Base-by-base conservation (phyloP, 2,888 invertebrate genomes). In the Habrosyne pyritoides region DNA sequence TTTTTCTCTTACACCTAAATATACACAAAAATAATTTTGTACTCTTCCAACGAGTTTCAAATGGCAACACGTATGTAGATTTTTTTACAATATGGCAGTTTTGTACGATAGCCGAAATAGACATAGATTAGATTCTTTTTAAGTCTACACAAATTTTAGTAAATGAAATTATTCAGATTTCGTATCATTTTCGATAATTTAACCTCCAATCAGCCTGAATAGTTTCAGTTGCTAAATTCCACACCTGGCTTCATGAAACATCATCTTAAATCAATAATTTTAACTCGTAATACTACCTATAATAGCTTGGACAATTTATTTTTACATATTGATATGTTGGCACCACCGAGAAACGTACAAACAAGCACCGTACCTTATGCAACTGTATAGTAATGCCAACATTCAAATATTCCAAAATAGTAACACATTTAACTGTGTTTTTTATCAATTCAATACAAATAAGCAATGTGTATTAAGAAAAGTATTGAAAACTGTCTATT, bases 11-110 rank as follows among this genome's bases (percentile, higher is more conserved):
- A 91, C 61, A 79, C 77, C 88, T 89, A 89, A 86, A 81, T 91
- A 90, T 92, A 89, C 89, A 91, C 89, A 91, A 92, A 87, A 91
- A 91, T 91, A 91, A 90, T 91, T 91, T 92, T 92, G 92, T 91
- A 92, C 92, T 92, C 91, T 90, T 82, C 74, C 78, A 86, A 86
- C 87, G 90, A 91, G 89, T 87, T 87, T 86, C 76, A 77, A 87
- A 91, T 91, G 89, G 91, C 90, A 89, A 87, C 88, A 87, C 79
- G 76, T 79, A 74, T 72, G 77, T 79, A 67, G 68, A 71, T 67
- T 66, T 62, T 79, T 81, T 79, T 81, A 82, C 73, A 79, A 77
- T 69, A 89, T 90, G 89, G 91, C 90, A 90, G 84, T 84, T 86
- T 84, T 85, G 83, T 84, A 87, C 84, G 81, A 77, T 82, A 67